phyloP scores from a whole-genome alignment of 2,113 vertebrate genomes.

The Ameiurus melas region DNA sequence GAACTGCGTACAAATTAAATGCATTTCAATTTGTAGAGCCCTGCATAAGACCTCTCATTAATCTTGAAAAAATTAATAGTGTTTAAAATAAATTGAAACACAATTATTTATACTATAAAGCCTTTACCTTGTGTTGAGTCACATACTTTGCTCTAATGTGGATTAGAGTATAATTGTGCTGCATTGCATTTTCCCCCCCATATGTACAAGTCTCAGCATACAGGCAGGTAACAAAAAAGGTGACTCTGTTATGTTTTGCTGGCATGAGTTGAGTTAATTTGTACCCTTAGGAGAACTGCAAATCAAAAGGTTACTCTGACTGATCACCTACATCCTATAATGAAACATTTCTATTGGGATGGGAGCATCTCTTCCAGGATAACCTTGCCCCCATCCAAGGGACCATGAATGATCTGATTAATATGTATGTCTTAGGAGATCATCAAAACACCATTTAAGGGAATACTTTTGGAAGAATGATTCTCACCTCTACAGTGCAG shows the following conservation, averaged over 20 bases:
- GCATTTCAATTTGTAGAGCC: slow-evolving; percentile 23
- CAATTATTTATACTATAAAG: neutral
- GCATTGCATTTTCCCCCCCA: neutral
- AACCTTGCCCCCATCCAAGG: neutral
- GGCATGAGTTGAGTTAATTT: neutral
- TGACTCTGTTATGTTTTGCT: neutral
- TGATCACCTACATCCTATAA: neutral
- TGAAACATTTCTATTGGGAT: neutral
- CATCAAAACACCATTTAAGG: too few relatives aligned
- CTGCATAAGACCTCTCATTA: slow-evolving; percentile 12
- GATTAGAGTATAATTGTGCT: neutral
- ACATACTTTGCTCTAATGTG: neutral
- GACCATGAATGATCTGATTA: neutral
- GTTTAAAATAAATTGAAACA: neutral
- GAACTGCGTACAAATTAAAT: neutral
- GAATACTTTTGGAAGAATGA: neutral
- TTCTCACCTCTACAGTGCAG: neutral
- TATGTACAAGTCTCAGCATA: neutral
- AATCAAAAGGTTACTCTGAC: neutral
- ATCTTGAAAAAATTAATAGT: neutral
- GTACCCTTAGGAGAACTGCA: neutral
- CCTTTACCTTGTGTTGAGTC: neutral
- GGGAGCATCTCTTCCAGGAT: neutral
- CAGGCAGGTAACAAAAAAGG: neutral
- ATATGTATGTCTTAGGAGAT: neutral